A percentile compares a stretch with the other conserved stretches of the same genome.
These are phyloP conservation scores for Brachionus koreanus DNA, from an alignment of 1,140 invertebrate species.

Conservation along the genomic window DNA sequence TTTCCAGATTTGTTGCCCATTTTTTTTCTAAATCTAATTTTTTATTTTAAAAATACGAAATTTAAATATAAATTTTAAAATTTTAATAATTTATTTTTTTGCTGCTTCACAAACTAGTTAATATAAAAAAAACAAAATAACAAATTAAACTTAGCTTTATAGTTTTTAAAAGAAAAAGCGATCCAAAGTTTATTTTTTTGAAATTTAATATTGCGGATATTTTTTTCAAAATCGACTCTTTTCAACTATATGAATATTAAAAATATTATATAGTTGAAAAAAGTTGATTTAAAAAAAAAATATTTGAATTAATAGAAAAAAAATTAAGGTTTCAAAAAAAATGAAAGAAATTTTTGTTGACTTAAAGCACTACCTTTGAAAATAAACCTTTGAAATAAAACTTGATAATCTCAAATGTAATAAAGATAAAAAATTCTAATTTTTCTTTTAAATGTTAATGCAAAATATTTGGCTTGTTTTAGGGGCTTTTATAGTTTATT, in stretches of 20 bases:
- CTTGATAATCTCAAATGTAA: background rate
- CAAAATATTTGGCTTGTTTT: background rate
- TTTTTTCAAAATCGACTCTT: background rate
- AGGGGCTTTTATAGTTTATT: background rate
- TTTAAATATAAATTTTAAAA: too few species aligned
- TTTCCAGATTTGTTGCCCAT: constrained; percentile 44
- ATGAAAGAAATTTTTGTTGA: background rate
- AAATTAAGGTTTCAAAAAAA: background rate
- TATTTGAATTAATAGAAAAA: background rate
- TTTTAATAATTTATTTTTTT: background rate
- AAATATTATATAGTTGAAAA: too few species aligned
- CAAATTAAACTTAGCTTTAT: background rate
- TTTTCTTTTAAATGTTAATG: background rate
- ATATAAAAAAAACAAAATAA: background rate
- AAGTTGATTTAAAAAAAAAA: too few species aligned
- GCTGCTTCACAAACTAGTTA: too few species aligned
- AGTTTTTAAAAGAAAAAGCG: background rate
- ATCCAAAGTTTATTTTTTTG: background rate
- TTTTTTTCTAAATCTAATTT: background rate
- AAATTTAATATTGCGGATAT: background rate
- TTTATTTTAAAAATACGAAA: background rate
- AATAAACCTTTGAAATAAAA: background rate
- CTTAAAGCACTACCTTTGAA: background rate
- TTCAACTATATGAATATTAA: too few species aligned
- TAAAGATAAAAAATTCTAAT: background rate